Evolutionary conservation across 2,797 vertebrate species (phyloP).

Genomic region (Etheostoma perlongum): DNA sequence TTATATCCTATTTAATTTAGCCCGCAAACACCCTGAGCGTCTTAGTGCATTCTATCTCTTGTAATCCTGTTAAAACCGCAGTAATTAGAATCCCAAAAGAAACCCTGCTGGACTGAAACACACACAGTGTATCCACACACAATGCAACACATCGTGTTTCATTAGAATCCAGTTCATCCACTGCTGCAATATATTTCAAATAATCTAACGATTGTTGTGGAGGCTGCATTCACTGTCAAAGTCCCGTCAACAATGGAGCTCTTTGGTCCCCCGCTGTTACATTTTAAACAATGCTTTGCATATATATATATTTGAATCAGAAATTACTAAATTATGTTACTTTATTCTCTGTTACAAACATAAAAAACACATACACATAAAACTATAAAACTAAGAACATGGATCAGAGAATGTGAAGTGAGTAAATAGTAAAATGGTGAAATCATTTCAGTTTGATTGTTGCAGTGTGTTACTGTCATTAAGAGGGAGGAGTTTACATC

Average conservation of each 20-base stretch:
- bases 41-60: conserved; percentile 72
- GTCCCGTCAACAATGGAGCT: not conserved
- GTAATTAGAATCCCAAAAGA: conserved; percentile 67
- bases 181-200: conserved; percentile 14
- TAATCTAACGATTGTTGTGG: conserved; percentile 1
- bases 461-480: not conserved
- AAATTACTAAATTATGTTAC: no score
- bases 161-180: conserved; percentile 4
- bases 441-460: not conserved
- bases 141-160: not conserved
- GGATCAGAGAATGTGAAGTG: no score
- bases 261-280: not conserved
- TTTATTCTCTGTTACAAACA: no score
- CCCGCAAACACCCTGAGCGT: conserved; percentile 61
- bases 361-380: no score
- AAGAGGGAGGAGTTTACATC: not conserved
- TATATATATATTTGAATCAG: no score
- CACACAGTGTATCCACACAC: conserved; percentile 14
- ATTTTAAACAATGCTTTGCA: not conserved
- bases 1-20: conserved; percentile 76
- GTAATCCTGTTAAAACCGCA: conserved; percentile 81
- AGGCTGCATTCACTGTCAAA: not conserved
- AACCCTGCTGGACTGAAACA: conserved; percentile 30
- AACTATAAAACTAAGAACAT: no score
- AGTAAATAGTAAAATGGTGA: no score